Evolutionary conservation across 2,797 vertebrate genomes (phyloP).

Genomic region (Sebastes elongatus): DNA sequence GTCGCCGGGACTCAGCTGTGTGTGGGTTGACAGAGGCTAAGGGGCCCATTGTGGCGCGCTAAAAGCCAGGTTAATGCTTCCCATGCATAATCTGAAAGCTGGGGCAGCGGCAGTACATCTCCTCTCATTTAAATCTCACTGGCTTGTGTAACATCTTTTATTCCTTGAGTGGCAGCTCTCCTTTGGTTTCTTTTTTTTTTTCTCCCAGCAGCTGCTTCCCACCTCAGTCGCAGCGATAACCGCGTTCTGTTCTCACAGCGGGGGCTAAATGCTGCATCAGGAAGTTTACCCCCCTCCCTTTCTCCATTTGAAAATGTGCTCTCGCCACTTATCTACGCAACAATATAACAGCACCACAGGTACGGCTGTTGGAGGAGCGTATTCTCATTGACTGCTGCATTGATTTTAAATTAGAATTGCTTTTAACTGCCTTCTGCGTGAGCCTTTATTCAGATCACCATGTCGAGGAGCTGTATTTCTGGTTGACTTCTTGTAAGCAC

Average conservation of each 20-base stretch:
- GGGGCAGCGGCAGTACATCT: conserved; percentile 56
- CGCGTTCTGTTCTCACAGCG: conserved; percentile 34
- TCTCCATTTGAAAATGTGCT: conserved; percentile 14
- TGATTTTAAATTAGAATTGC: conserved; percentile 61
- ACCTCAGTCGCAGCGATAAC: conserved; percentile 53
- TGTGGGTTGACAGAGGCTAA: conserved; percentile 65
- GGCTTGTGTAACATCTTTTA: conserved; percentile 70
- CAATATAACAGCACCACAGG: conserved; percentile 28
- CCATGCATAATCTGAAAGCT: conserved; percentile 70
- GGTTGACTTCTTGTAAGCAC: neutral
- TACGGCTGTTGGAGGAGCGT: conserved; percentile 3
- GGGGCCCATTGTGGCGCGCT: conserved; percentile 64
- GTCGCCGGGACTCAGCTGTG: conserved; percentile 67
- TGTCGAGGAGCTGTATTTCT: neutral
- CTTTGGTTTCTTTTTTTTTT: conserved; percentile 2
- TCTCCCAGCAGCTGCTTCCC: conserved; percentile 47
- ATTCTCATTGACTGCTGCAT: conserved; percentile 46
- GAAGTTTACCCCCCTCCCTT: conserved; percentile 32
- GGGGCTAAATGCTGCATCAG: conserved; percentile 68
- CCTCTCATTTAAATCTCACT: conserved; percentile 67
- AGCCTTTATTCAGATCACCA: conserved; percentile 14
- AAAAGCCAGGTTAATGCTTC: conserved; percentile 78
- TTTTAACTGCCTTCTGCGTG: neutral
- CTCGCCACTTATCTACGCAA: conserved; percentile 35
- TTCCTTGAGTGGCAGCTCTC: conserved; percentile 66